phyloP scores from a whole-genome alignment of 2,113 vertebrate species.

The Micronycteris hirsuta region DNA sequence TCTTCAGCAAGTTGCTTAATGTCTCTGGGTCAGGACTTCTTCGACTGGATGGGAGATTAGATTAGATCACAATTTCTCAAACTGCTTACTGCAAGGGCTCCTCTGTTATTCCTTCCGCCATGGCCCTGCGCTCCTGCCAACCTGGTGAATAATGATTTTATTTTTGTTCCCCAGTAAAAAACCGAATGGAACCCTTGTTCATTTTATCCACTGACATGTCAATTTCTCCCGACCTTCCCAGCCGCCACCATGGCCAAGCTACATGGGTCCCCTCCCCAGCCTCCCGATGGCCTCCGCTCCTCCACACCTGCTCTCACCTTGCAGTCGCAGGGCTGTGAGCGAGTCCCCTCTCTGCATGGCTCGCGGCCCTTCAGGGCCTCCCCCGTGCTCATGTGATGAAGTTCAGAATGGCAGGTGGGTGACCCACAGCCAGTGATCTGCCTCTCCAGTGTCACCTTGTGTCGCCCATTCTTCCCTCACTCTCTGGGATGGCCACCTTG shows the following conservation, averaged over 20 bases:
- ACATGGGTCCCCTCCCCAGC: accelerated
- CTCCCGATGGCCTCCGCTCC: not conserved
- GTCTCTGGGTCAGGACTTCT: not conserved
- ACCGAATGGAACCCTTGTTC: not conserved
- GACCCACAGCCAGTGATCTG: not conserved
- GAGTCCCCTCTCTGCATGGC: not conserved
- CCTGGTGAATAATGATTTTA: not conserved
- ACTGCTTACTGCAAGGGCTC: not conserved
- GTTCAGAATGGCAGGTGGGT: not conserved
- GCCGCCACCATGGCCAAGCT: not conserved
- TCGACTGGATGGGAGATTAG: not conserved
- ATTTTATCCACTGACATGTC: not conserved
- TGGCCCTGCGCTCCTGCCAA: not conserved
- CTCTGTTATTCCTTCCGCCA: not conserved
- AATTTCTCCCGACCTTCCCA: not conserved
- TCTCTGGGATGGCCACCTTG: not conserved
- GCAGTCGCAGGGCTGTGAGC: not conserved
- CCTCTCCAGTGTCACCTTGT: not conserved
- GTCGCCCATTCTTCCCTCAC: not conserved
- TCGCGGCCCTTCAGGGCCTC: not conserved
- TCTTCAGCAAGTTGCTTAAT: not conserved
- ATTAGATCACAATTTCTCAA: not conserved
- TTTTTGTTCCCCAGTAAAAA: not conserved
- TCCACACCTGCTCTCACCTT: not conserved
- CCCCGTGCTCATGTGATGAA: not conserved